phyloP scores from a whole-genome alignment of 2,113 vertebrate species.

The Euleptes europaea region DNA sequence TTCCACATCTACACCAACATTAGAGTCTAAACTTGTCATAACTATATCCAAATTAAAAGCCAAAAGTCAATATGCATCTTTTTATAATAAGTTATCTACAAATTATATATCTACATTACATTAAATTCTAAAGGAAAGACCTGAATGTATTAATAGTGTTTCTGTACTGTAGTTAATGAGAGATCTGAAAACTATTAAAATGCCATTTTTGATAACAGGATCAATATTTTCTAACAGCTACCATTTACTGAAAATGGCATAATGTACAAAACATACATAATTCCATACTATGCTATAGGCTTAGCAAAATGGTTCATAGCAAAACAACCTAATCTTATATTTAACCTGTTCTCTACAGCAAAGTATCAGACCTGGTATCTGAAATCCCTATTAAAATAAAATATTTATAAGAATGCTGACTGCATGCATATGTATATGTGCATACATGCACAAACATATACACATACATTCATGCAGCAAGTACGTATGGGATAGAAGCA shows the following conservation, averaged over 20 bases:
- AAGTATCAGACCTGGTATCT: slow-evolving; percentile 52
- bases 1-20: slow-evolving; percentile 24
- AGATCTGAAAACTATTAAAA: neutral
- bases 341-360: slow-evolving; percentile 5
- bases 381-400: slow-evolving; percentile 47
- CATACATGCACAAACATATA: slow-evolving; percentile 7
- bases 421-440: too few species aligned
- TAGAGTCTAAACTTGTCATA: slow-evolving; percentile 7
- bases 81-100: slow-evolving; percentile 41
- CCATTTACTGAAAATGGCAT: neutral
- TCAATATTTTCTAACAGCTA: neutral
- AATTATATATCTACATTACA: slow-evolving; percentile 34
- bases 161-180: neutral
- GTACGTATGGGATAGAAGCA: neutral
- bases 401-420: slow-evolving; percentile 6
- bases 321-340: slow-evolving; percentile 49
- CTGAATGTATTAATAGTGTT: slow-evolving; percentile 32
- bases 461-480: neutral
- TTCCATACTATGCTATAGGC: neutral
- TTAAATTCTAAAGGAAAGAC: slow-evolving; percentile 28
- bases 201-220: neutral
- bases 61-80: neutral
- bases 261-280: neutral
- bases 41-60: too few species aligned
- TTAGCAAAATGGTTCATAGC: slow-evolving; percentile 15